A percentile compares a stretch with the other conserved stretches of the same genome.
phyloP scores from a whole-genome alignment of 2,113 vertebrate genomes.

The Callorhinus ursinus region DNA sequence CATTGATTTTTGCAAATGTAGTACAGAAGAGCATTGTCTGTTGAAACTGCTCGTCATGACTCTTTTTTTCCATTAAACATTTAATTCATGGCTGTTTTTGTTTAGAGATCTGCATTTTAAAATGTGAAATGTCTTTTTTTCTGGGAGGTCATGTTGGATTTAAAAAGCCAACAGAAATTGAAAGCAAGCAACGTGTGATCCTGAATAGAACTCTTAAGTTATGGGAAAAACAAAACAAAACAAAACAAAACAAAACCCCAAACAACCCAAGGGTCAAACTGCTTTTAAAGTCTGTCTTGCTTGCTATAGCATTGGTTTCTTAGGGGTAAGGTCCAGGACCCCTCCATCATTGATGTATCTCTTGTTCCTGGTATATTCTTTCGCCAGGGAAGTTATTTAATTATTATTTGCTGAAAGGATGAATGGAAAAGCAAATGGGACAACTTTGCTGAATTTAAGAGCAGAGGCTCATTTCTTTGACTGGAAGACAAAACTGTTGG shows the following conservation, averaged over 20 bases:
- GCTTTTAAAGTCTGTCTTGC: not conserved
- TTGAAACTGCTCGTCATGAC: not conserved
- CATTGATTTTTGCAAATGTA: not conserved
- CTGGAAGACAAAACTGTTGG: not conserved
- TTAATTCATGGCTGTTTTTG: not conserved
- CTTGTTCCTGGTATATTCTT: not conserved
- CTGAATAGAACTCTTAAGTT: not conserved
- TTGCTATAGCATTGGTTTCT: not conserved
- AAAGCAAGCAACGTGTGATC: not conserved
- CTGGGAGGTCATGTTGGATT: not conserved
- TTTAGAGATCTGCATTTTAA: constrained; percentile 48
- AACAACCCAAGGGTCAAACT: not conserved
- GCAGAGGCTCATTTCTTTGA: not conserved
- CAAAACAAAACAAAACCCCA: not conserved
- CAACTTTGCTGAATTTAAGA: not conserved
- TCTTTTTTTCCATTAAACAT: not conserved
- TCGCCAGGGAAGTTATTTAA: not conserved
- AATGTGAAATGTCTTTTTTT: not conserved
- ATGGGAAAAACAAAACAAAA: not conserved
- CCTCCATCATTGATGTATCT: not conserved
- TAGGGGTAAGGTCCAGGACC: not conserved
- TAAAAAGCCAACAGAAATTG: not conserved
- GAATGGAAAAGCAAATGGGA: not conserved
- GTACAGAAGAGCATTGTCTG: not conserved
- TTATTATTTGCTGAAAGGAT: not conserved